Evolutionary conservation across 2,888 invertebrate genomes (phyloP), one percentile per base, ranked within the genome.

Genomic region (Melanargia galathea): DNA sequence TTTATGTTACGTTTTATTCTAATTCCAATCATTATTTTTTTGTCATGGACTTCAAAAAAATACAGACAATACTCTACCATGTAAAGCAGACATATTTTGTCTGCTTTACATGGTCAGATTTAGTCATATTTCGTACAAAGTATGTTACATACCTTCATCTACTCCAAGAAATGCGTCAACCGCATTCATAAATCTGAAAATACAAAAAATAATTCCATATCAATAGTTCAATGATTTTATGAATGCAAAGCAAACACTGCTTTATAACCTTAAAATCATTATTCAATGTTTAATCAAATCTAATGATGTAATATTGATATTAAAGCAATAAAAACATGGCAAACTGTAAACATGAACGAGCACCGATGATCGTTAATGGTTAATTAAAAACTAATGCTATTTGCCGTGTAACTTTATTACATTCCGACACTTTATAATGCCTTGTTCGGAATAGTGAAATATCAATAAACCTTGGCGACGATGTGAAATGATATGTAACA

Each of bases 161-260:
- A 78, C 82, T 79, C 76, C 77, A 76, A 89, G 77, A 75, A 86
- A 87, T 73, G 82, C 80, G 71, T 91, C 90, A 75, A 87, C 80
- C 40, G 83, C 76, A 63, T 83, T 72, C 80, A 83, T 84, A 77
- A 91, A 91, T 82, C 91, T 91, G 88, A 40, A 83, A 88, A 74
- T 63, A 84, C 81, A 83, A 73, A 83, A 79, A 78, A 20, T 65
- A 75, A 80, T 71, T 78, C n/a, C 38, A 24, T 24, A 45, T 18
- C 2, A 55, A 54, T 38, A 40, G 40, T 52, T 13, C 52, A 52
- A 52, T n/a, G n/a, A n/a, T n/a, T 10, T n/a, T 20, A 26, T 40
- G 18, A n/a, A 18, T 8, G n/a, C n/a, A n/a, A 16, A 26, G 16
- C 16, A 43, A 43, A 56, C 24, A 61, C 35, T 11, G 52, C 26